Conservation (phyloP, 92 coral and sea anemone genomes). For the Siderastrea siderea region DNA sequence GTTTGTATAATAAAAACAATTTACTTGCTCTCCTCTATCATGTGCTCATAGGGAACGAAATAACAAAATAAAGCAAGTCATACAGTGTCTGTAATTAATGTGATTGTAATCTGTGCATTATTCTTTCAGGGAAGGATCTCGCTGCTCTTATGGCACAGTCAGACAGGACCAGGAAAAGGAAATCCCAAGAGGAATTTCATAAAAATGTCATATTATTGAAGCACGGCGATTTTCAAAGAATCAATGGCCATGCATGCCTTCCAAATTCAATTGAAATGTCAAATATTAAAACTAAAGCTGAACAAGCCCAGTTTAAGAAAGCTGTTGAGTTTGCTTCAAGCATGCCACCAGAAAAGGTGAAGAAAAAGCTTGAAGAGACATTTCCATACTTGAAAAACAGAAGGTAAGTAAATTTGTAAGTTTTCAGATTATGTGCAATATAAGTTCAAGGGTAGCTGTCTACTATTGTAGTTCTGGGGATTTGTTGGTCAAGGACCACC, state of each 20-base stretch:
- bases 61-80: too few species aligned
- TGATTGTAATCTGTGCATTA: too few species aligned
- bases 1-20: too few species aligned
- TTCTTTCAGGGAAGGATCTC: neutral
- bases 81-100: too few species aligned
- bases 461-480: too few species aligned
- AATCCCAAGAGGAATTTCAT: neutral
- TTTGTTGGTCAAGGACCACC: too few species aligned
- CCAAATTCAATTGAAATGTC: neutral
- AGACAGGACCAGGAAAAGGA: neutral
- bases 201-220: neutral
- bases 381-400: conserved; percentile 5
- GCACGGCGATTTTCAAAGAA: neutral
- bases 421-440: neutral
- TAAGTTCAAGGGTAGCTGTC: too few species aligned
- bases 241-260: neutral
- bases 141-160: neutral
- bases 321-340: neutral
- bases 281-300: neutral
- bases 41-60: too few species aligned
- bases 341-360: neutral
- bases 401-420: conserved; percentile 1
- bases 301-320: neutral
- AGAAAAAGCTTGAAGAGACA: neutral
- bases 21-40: too few species aligned